Evolutionary conservation across 1,140 invertebrate genomes (phyloP).

Genomic region (Vanessa atalanta): DNA sequence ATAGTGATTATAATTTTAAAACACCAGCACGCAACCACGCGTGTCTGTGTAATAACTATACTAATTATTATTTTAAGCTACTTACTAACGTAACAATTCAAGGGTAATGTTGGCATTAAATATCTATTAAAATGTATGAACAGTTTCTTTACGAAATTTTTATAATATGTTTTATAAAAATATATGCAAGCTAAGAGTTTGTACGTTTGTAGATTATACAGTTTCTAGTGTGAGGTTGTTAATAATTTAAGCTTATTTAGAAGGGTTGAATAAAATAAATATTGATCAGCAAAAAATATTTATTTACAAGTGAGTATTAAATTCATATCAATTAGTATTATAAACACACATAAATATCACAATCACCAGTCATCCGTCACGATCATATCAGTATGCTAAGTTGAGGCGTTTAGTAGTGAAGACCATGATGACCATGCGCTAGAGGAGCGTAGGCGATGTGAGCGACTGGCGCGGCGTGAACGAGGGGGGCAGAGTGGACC

Average conservation of each 20-base stretch:
- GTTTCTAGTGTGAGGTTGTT: no score
- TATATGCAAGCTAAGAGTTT: no score
- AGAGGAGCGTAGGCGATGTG: constrained; percentile 47
- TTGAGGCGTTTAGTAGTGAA: constrained; percentile 67
- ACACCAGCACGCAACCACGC: constrained; percentile 64
- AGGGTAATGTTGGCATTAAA: constrained; percentile 50
- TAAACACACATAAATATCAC: constrained; percentile 79
- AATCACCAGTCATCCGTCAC: constrained; percentile 72
- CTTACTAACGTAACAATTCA: constrained; percentile 57
- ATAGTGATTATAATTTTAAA: constrained; percentile 63
- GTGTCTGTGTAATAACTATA: constrained; percentile 53
- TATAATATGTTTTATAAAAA: not conserved
- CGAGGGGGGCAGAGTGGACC: constrained; percentile 68
- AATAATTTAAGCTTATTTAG: no score
- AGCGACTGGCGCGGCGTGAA: constrained; percentile 54
- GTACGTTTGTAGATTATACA: no score
- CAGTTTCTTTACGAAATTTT: constrained; percentile 28
- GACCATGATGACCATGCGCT: constrained; percentile 71
- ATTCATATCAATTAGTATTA: constrained; percentile 59
- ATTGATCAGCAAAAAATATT: constrained; percentile 73
- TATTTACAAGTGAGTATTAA: constrained; percentile 77
- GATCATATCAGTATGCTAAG: constrained; percentile 54
- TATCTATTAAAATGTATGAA: constrained; percentile 33
- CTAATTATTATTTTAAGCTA: constrained; percentile 64
- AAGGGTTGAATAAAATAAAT: constrained; percentile 37